Base-by-base conservation (phyloP, 2,113 vertebrate genomes). In the Lycaon pictus region DNA sequence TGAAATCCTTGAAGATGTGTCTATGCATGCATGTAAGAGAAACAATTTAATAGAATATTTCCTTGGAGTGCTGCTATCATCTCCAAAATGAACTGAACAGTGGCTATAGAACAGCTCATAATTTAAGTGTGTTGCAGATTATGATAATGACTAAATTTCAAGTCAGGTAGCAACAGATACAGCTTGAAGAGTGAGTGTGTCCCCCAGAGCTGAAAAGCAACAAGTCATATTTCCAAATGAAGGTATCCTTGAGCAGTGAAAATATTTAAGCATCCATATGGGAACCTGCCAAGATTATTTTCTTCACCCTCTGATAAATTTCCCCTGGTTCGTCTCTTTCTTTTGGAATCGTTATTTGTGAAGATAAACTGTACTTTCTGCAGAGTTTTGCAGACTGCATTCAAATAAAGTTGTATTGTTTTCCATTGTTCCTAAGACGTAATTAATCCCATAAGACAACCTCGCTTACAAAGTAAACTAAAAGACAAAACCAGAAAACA, bases 371-470 rank as follows among this genome's bases (percentile, higher is more conserved):
- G 77, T 17, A 43, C 65, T 97, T 94, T 77, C 95, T 86, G 53
- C 17, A 60, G 95, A 90, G 84, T 87, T 98, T 91, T 88, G 92
- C 56, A 88, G 88, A 87, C 90, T 84, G 93, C 51, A 69, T 96
- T 96, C 84, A 94, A 97, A 89, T 81, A 95, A 91, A 97, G 56
- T 92, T 86, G 62, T 72, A 95, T 76, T 93, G 97, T 86, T 97
- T 94, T 53, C 97, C 95, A 96, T 92, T 97, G 95, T 98, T 96
- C 97, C 13, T 74, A 95, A 96, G 4, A 93, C 81, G 84, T 97
- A 97, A 96, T 98, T 98, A 98, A 98, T 98, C 92, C 97, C 98
- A 97, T 95, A 98, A 98, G 97, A 97, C 97, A 97, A 93, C 71
- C 96, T 92, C 93, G 15, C 76, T 97, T 84, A 96, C 76, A 90